Evolutionary conservation across 2,888 invertebrate genomes (phyloP).

Genomic region (Macrophya annulata): DNA sequence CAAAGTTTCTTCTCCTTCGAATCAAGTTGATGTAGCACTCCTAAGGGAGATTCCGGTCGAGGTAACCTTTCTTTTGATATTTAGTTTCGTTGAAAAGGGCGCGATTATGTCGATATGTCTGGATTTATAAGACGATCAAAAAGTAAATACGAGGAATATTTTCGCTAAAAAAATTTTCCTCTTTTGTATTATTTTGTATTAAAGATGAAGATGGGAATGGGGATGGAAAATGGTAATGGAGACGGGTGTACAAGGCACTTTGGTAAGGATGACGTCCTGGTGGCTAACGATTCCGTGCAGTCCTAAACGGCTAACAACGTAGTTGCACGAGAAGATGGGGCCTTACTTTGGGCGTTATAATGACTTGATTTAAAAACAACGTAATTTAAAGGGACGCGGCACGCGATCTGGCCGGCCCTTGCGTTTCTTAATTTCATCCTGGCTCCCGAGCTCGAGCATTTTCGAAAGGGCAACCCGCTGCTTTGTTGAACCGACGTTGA

Average conservation of each 20-base stretch:
- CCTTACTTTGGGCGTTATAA: constrained; percentile 48
- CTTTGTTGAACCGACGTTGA: constrained; percentile 29
- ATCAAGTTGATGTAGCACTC: not conserved
- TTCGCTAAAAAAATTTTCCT: not conserved
- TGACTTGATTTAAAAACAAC: constrained; percentile 54
- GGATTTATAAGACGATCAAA: constrained; percentile 5
- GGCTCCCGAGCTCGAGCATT: constrained; percentile 21
- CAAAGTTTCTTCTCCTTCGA: not conserved
- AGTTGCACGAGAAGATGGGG: constrained; percentile 36
- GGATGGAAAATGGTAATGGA: not conserved
- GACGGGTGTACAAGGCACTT: not conserved
- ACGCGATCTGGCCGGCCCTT: constrained; percentile 50
- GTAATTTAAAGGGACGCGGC: constrained; percentile 51
- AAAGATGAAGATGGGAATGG: constrained; percentile 11
- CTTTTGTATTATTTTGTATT: not conserved
- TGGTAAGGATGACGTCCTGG: constrained; percentile 13
- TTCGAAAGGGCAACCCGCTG: constrained; percentile 41
- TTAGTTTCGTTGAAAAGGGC: constrained; percentile 58
- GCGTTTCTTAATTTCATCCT: constrained; percentile 49
- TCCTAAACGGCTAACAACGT: constrained; percentile 40
- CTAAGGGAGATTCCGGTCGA: constrained; percentile 26
- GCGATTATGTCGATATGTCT: constrained; percentile 14
- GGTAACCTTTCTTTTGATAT: constrained; percentile 67
- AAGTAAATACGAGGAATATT: not conserved
- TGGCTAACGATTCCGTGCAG: constrained; percentile 28